Conservation (phyloP, 2,113 vertebrate species). For the Prietella phreatophila region DNA sequence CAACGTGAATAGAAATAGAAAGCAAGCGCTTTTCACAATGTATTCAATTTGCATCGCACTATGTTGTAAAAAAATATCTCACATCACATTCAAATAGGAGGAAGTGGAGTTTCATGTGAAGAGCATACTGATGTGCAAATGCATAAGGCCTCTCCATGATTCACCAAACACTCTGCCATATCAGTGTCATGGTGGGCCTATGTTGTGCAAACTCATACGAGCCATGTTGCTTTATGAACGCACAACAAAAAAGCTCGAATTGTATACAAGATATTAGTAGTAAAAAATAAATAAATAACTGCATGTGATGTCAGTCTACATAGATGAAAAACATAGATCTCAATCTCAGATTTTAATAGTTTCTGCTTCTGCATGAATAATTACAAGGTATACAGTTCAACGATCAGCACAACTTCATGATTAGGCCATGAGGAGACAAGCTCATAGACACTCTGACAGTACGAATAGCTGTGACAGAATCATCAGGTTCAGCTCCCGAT, state of each 20-base stretch:
- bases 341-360: background rate
- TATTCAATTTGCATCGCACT: background rate
- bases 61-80: background rate
- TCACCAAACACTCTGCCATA: too few species aligned
- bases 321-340: background rate
- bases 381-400: background rate
- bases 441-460: constrained; percentile 63
- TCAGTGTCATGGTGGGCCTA: too few species aligned
- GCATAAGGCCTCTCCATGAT: too few species aligned
- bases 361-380: background rate
- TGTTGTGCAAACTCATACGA: too few species aligned
- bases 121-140: background rate
- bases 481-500: constrained; percentile 76
- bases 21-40: background rate
- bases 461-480: constrained; percentile 82
- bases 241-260: too few species aligned
- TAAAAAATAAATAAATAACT: too few species aligned
- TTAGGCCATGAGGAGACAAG: constrained; percentile 66
- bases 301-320: background rate
- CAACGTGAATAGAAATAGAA: background rate
- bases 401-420: background rate
- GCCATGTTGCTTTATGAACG: too few species aligned
- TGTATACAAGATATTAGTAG: too few species aligned
- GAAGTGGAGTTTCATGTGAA: background rate
- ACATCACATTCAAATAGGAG: background rate